phyloP scores from a whole-genome alignment of 1,140 invertebrate genomes.

The Stratiolaelaps scimitus region DNA sequence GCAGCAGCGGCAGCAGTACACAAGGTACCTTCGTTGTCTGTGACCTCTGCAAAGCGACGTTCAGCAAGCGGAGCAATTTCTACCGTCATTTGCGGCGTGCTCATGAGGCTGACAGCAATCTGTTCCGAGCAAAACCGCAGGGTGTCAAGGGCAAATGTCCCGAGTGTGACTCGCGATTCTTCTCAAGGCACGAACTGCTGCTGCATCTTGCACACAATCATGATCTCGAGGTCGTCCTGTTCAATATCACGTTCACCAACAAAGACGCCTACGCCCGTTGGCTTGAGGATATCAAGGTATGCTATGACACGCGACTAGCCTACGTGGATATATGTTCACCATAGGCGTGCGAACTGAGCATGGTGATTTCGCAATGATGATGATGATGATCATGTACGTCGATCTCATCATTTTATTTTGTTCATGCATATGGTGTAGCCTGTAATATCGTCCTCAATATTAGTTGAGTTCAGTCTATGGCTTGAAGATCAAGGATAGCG shows the following conservation, averaged over 20 bases:
- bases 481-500: no score
- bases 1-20: no score
- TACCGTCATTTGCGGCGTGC: conserved; percentile 22
- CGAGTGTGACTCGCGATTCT: conserved; percentile 19
- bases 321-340: no score
- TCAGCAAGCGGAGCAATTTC: conserved; percentile 21
- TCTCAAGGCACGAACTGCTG: conserved; percentile 8
- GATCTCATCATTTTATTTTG: no score
- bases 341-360: no score
- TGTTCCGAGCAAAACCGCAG: conserved; percentile 10
- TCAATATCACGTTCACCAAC: conserved; percentile 15
- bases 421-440: no score
- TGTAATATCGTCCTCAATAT: no score
- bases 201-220: conserved; percentile 13
- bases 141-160: conserved; percentile 26
- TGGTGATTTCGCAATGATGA: no score
- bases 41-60: conserved; percentile 5
- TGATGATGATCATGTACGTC: no score
- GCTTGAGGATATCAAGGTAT: conserved; percentile 16
- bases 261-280: conserved; percentile 16
- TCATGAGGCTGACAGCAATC: conserved; percentile 15
- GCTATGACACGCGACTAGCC: no score
- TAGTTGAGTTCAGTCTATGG: no score
- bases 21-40: conserved; percentile 1
- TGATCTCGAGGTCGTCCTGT: conserved; percentile 10